Conservation (phyloP, 2,113 vertebrate genomes). For the Stercorarius parasiticus region DNA sequence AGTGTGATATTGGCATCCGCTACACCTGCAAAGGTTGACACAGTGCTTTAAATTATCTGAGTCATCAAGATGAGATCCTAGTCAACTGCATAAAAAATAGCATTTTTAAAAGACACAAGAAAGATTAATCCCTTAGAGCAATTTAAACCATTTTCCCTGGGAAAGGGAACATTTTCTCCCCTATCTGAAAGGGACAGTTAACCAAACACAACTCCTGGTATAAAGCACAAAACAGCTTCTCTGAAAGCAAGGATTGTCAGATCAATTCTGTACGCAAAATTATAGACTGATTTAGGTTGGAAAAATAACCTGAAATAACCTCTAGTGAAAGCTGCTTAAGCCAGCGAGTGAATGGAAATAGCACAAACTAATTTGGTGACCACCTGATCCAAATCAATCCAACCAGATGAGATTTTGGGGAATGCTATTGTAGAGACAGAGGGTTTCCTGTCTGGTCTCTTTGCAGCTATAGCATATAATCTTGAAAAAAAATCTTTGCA, state of each 20-base stretch:
- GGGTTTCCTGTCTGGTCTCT: not conserved
- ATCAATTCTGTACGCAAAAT: not conserved
- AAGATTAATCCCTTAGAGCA: not conserved
- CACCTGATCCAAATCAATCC: not conserved
- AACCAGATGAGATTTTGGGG: not conserved
- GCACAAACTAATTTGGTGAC: not conserved
- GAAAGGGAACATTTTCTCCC: not conserved
- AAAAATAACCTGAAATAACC: not conserved
- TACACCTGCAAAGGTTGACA: not conserved
- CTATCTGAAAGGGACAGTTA: not conserved
- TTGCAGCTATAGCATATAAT: not conserved
- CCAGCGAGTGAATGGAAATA: not conserved
- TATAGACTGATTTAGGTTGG: not conserved
- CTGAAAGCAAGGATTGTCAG: not conserved
- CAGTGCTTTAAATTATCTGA: not conserved
- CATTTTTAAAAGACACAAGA: not conserved
- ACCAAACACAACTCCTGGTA: not conserved
- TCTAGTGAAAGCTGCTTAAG: not conserved
- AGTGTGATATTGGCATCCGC: not conserved
- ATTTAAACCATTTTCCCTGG: not conserved
- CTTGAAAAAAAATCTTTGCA: not conserved
- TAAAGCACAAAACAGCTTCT: not conserved
- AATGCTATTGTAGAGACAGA: not conserved
- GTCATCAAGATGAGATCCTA: not conserved
- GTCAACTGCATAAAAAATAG: not conserved